Conservation (phyloP, 1,140 invertebrate genomes). For the Frieseomelitta varia region DNA sequence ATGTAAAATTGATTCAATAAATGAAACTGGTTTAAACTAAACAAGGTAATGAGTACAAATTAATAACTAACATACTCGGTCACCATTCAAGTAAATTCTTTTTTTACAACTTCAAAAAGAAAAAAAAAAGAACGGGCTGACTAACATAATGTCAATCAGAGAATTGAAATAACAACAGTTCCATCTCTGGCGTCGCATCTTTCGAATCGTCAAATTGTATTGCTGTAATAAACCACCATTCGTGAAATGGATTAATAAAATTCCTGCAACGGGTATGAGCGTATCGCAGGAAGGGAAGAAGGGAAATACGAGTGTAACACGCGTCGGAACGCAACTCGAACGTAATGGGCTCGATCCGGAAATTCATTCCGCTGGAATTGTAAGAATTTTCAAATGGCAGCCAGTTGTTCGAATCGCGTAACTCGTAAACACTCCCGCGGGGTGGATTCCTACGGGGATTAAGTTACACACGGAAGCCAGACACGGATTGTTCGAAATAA, state of each 20-base stretch:
- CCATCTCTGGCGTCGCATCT: too few species aligned
- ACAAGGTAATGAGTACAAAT: too few species aligned
- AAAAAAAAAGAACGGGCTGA: too few species aligned
- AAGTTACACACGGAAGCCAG: background rate
- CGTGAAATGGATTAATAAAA: too few species aligned
- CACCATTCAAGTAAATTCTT: too few species aligned
- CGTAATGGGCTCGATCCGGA: background rate
- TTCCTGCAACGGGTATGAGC: background rate
- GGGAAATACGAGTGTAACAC: background rate
- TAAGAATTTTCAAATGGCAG: background rate
- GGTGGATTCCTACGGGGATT: conserved; percentile 2
- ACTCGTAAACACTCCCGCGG: background rate
- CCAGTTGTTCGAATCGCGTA: background rate
- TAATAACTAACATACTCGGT: too few species aligned
- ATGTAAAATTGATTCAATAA: too few species aligned
- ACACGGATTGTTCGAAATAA: conserved; percentile 25
- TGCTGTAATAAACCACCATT: background rate
- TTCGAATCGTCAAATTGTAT: background rate
- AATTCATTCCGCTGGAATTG: background rate
- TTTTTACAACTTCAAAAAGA: too few species aligned
- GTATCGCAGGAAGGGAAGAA: too few species aligned
- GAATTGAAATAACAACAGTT: background rate
- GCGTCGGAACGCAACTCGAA: background rate
- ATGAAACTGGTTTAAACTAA: too few species aligned
- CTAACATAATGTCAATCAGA: too few species aligned